These are phyloP conservation scores for Helarctos malayanus DNA, from an alignment of 2,797 vertebrate species.

Conservation along the genomic window DNA sequence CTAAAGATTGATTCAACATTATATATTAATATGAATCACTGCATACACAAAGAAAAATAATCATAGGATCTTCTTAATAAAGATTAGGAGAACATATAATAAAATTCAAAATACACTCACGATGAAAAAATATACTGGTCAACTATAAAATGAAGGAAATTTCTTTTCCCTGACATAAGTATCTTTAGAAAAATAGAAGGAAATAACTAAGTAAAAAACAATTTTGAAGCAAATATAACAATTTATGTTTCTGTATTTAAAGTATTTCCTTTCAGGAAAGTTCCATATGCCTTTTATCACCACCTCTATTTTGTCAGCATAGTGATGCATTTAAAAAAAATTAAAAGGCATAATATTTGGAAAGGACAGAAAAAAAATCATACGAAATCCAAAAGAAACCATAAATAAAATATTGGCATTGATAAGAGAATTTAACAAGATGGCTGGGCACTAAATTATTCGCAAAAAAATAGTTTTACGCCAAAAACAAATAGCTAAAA, in stretches of 20 bases:
- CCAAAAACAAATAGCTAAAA: background rate
- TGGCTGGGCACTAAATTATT: background rate
- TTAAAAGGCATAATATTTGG: background rate
- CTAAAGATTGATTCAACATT: background rate
- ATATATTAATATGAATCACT: background rate
- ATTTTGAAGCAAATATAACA: background rate
- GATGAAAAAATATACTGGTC: background rate
- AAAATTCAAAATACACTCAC: background rate
- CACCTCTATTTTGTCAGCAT: background rate
- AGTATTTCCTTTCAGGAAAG: background rate
- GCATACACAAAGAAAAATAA: background rate
- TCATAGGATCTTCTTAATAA: background rate
- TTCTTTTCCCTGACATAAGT: background rate
- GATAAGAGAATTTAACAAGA: background rate
- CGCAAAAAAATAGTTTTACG: background rate
- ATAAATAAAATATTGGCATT: background rate
- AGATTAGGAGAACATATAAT: background rate
- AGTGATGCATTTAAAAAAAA: background rate
- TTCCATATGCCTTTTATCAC: background rate
- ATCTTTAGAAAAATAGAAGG: background rate
- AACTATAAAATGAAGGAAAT: background rate
- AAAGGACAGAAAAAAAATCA: background rate
- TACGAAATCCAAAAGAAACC: background rate
- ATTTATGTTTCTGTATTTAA: background rate
- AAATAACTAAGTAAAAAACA: background rate